phyloP scores from a whole-genome alignment of 2,113 vertebrate species.

The Clarias macrocephalus region DNA sequence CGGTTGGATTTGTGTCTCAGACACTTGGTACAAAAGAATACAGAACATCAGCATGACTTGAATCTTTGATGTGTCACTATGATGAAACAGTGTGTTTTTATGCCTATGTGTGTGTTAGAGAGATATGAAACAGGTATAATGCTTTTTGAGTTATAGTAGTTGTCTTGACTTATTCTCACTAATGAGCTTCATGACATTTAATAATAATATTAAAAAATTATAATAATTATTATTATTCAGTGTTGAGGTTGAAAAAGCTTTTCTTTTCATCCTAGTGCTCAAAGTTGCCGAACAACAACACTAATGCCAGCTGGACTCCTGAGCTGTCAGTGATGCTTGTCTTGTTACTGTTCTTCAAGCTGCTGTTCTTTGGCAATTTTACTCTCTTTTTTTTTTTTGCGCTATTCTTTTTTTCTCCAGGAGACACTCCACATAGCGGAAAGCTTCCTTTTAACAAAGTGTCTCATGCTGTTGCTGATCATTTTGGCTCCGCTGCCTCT shows the following conservation, averaged over 20 bases:
- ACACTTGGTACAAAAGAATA: neutral
- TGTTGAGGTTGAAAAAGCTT: neutral
- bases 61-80: neutral
- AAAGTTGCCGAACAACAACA: neutral
- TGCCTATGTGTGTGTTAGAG: neutral
- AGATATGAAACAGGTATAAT: neutral
- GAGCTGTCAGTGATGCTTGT: conserved; percentile 14
- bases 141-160: neutral
- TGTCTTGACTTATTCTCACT: neutral
- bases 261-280: conserved; percentile 3
- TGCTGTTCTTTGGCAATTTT: conserved; percentile 17
- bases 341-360: conserved; percentile 15
- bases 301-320: conserved; percentile 8
- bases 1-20: neutral
- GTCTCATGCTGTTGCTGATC: conserved; percentile 12
- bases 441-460: neutral
- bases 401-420: neutral
- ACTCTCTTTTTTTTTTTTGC: neutral
- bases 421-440: neutral
- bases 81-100: neutral
- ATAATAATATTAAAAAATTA: neutral
- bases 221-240: neutral
- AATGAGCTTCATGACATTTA: neutral
- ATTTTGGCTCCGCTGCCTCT: neutral
- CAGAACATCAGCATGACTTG: neutral